Evolutionary conservation across 1,140 invertebrate genomes (phyloP), one percentile per base, ranked within the genome.

Genomic region (Chironomus striatipennis): DNA sequence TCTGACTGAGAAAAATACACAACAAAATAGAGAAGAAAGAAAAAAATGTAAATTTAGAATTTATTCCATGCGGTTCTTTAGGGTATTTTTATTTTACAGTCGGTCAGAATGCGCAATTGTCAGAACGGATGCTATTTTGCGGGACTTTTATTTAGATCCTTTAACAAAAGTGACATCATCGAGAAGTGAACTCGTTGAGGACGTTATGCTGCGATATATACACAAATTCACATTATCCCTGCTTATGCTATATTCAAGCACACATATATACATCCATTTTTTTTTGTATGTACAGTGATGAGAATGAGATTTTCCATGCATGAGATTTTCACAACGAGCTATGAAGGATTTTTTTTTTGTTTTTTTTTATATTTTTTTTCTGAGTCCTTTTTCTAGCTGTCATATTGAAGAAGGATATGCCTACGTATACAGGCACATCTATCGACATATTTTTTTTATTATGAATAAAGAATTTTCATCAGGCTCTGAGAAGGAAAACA

Each of bases 41-140:
- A n/a, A 12, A 47, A 47, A 57, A 57, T 57, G 47, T 57, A 57
- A 57, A 15, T 57, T 57, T 57, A 57, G 47, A 57, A 57, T 57
- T 57, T 57, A 57, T 57, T 57, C 47, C 12, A 57, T 57, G 47
- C 47, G 47, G 47, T 57, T 57, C 47, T 57, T 57, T 12, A 12
- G 12, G 12, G 47, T 57, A n/a, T 57, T 57, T 57, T 57, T n/a
- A n/a, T 57, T 15, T 57, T 15, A 57, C 47, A n/a, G 12, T 57
- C n/a, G 47, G 47, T 57, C 12, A 57, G n/a, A 57, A 57, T 57
- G 47, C 47, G 47, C 47, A 57, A 57, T 57, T 57, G 47, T 57
- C 47, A 57, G n/a, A 57, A 57, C 47, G 47, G 47, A 57, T 57
- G 47, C 47, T 57, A 15, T 57, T 57, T 57, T 57, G 47, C n/a